These are phyloP conservation scores for Phrynocephalus vlangalii DNA, from an alignment of 2,797 vertebrate species.

Conservation along the genomic window DNA sequence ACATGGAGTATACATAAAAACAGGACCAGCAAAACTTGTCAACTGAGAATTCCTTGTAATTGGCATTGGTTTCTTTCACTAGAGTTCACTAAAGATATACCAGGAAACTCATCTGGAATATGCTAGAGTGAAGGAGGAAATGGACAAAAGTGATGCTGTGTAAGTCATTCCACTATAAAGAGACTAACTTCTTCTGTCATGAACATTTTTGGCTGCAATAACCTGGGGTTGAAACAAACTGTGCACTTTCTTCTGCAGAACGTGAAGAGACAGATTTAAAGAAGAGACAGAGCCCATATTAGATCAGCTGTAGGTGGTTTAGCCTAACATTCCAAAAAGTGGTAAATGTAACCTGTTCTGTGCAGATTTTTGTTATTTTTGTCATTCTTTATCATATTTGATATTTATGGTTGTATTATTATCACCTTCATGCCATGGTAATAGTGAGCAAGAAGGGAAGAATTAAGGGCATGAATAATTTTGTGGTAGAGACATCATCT, in stretches of 20 bases:
- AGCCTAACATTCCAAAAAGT: neutral
- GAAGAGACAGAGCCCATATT: neutral
- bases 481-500: neutral
- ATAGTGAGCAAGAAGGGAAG: too few relatives aligned
- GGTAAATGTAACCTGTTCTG: neutral
- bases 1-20: neutral
- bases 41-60: accelerated
- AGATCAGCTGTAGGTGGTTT: neutral
- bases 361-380: neutral
- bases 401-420: neutral
- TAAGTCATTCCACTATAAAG: slow-evolving; percentile 75
- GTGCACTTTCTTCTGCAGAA: too few relatives aligned
- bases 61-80: slow-evolving; percentile 3
- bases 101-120: slow-evolving; percentile 82
- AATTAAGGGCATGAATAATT: neutral
- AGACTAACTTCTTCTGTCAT: neutral
- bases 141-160: slow-evolving; percentile 78
- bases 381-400: neutral
- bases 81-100: slow-evolving; percentile 86
- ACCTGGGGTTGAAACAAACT: neutral
- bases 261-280: too few relatives aligned
- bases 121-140: slow-evolving; percentile 83
- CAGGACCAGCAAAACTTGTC: neutral
- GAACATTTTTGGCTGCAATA: too few relatives aligned
- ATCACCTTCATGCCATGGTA: neutral